phyloP scores from a whole-genome alignment of 2,888 invertebrate genomes.

The Calameuta pallipes region DNA sequence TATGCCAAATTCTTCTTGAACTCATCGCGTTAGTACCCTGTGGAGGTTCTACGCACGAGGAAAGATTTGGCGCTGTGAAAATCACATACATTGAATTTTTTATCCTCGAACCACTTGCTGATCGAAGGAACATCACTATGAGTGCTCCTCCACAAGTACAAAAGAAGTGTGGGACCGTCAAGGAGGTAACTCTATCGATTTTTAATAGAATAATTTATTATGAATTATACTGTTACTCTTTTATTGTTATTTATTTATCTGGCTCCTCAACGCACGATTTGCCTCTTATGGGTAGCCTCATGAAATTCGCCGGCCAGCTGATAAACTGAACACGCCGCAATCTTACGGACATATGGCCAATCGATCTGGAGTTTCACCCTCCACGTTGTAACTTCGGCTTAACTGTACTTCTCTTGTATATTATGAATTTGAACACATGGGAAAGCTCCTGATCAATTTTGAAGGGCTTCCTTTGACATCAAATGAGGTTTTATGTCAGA shows the following conservation, averaged over 20 bases:
- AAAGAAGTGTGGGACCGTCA: conserved; percentile 71
- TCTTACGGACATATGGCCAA: background rate
- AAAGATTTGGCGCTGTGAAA: background rate
- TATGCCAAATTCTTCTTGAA: conserved; percentile 52
- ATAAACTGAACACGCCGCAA: background rate
- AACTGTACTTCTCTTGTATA: background rate
- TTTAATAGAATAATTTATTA: background rate
- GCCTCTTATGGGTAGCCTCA: background rate
- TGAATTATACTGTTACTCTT: background rate
- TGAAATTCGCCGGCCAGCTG: background rate
- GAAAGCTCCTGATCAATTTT: background rate
- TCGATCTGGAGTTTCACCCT: background rate
- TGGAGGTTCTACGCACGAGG: conserved; percentile 27
- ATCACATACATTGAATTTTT: background rate
- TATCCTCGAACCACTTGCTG: background rate
- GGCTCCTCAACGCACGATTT: background rate
- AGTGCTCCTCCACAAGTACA: conserved; percentile 63
- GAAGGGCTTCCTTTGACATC: background rate
- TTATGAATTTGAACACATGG: background rate
- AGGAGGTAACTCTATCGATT: conserved; percentile 69
- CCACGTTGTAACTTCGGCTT: background rate
- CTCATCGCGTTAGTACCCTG: conserved; percentile 21
- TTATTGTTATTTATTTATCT: background rate
- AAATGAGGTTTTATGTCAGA: background rate
- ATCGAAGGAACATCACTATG: conserved; percentile 14